Evolutionary conservation across 2,797 vertebrate genomes (phyloP).

Genomic region (Halcyon smyrnensis): DNA sequence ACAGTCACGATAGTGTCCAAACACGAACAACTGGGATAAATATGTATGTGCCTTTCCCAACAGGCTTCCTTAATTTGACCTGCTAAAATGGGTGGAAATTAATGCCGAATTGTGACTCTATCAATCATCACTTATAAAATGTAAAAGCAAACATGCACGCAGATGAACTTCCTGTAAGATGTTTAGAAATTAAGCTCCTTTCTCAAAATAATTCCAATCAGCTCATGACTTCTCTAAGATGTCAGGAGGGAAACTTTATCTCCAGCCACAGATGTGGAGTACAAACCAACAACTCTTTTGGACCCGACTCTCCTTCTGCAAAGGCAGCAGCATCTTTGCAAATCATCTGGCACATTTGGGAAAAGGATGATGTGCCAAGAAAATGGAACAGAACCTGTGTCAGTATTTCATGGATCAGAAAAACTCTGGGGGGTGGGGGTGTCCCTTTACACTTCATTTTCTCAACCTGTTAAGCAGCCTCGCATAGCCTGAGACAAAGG

Average conservation of each 20-base stretch:
- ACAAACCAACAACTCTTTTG: not conserved
- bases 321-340: not conserved
- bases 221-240: not conserved
- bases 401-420: not conserved
- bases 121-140: not conserved
- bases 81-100: not conserved
- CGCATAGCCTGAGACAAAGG: not conserved
- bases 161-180: not conserved
- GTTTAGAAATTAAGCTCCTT: not conserved
- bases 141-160: not conserved
- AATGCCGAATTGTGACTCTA: not conserved
- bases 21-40: not conserved
- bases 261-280: not conserved
- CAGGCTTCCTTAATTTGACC: not conserved
- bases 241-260: not conserved
- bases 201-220: not conserved
- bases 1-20: not conserved
- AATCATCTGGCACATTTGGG: not conserved
- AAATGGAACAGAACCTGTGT: not conserved
- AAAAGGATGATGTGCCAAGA: not conserved
- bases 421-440: not conserved
- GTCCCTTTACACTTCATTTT: not conserved
- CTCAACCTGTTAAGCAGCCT: not conserved
- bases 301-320: not conserved
- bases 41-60: not conserved